Conservation (phyloP, 2,888 invertebrate genomes). For the Drosophila ustulata region DNA sequence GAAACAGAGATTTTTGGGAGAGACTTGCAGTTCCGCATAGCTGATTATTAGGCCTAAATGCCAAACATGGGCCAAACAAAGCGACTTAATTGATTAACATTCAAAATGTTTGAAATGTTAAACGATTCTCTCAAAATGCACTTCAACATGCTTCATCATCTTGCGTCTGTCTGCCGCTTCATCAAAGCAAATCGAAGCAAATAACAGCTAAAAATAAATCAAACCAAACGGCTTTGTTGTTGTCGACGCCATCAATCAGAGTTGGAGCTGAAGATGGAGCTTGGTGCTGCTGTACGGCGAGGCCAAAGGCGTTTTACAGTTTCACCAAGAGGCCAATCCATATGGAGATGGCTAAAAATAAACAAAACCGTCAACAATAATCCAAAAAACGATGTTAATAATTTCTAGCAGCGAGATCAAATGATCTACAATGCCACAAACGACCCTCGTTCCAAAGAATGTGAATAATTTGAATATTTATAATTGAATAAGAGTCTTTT, state of each 20-base stretch:
- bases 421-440: constrained; percentile 4
- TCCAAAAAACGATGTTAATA: constrained; percentile 56
- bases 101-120: constrained; percentile 52
- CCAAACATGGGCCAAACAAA: constrained; percentile 51
- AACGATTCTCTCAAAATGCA: constrained; percentile 62
- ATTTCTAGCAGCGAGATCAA: constrained; percentile 3
- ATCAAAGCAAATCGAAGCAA: constrained; percentile 63
- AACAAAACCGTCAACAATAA: constrained; percentile 62
- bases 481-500: constrained; percentile 9
- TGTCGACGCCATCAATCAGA: constrained; percentile 77
- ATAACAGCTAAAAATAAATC: constrained; percentile 72
- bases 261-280: constrained; percentile 26
- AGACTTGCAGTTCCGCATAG: constrained; percentile 77
- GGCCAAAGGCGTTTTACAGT: constrained; percentile 74
- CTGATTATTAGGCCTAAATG: constrained; percentile 76
- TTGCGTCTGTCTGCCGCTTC: constrained; percentile 36
- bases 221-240: constrained; percentile 50
- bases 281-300: constrained; percentile 18
- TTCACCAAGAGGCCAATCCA: constrained; percentile 48
- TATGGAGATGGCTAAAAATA: constrained; percentile 66
- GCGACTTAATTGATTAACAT: constrained; percentile 67
- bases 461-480: neutral
- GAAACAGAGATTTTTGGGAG: constrained; percentile 58
- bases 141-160: constrained; percentile 60
- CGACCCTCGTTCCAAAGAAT: neutral